phyloP scores from a whole-genome alignment of 1,140 invertebrate species.

The Ips typographus region DNA sequence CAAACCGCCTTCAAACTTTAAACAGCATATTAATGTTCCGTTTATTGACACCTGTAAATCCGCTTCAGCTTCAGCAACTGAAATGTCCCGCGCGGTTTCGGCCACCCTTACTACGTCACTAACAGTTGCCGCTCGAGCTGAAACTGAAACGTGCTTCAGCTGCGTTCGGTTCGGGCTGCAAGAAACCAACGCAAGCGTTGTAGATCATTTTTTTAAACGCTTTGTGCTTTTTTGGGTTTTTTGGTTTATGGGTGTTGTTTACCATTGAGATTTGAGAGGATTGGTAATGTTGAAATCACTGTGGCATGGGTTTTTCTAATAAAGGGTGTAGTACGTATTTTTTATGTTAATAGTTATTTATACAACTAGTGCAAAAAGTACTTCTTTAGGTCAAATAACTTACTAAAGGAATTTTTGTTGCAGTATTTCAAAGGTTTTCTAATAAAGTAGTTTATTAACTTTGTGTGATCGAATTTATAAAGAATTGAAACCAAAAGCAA shows the following conservation, averaged over 20 bases:
- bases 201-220: neutral
- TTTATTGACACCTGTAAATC: neutral
- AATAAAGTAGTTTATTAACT: too few species aligned
- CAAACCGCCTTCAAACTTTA: neutral
- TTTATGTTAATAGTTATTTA: too few species aligned
- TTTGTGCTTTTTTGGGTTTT: neutral
- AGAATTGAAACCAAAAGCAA: too few species aligned
- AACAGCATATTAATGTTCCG: neutral
- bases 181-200: neutral
- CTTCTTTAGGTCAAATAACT: too few species aligned
- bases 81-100: neutral
- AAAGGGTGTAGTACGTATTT: too few species aligned
- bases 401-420: too few species aligned
- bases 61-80: neutral
- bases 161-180: neutral
- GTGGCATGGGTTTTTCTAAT: too few species aligned
- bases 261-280: neutral
- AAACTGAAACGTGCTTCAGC: slow-evolving; percentile 2
- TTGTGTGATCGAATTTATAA: too few species aligned
- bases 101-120: neutral
- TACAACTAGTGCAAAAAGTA: too few species aligned
- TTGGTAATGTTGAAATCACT: too few species aligned
- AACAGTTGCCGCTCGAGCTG: neutral
- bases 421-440: too few species aligned
- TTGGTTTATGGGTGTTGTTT: neutral